Evolutionary conservation across 1,140 invertebrate species (phyloP).

Genomic region (Bilobella aurantiaca): DNA sequence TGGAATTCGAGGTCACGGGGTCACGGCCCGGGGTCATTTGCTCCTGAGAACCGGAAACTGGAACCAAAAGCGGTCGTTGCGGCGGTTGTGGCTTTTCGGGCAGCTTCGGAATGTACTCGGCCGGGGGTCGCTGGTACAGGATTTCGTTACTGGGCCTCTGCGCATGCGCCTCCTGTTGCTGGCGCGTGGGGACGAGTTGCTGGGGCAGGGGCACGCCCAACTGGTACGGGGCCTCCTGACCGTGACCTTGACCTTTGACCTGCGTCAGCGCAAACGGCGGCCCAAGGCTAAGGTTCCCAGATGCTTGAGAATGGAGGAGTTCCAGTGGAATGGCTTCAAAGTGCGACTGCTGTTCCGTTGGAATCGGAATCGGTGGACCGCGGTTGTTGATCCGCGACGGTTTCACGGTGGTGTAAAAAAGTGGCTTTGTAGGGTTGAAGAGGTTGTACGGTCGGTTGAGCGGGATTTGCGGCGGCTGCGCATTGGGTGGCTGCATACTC

Average conservation of each 20-base stretch:
- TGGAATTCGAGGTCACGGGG: constrained; percentile 14
- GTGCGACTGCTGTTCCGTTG: background rate
- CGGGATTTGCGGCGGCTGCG: constrained; percentile 14
- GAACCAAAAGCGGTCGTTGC: background rate
- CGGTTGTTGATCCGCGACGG: constrained; percentile 70
- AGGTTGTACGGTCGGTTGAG: constrained; percentile 26
- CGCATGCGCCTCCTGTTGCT: background rate
- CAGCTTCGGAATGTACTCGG: background rate
- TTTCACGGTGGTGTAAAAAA: constrained; percentile 36
- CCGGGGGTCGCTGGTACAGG: background rate
- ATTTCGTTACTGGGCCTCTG: no score
- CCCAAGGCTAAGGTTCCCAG: constrained; percentile 21
- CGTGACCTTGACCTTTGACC: constrained; percentile 41
- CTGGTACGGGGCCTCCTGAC: constrained; percentile 43
- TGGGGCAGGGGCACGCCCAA: background rate
- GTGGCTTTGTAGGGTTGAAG: constrained; percentile 42
- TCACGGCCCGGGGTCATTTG: background rate
- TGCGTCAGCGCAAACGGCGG: constrained; percentile 28
- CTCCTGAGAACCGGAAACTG: background rate
- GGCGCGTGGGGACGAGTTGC: background rate
- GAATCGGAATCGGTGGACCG: constrained; percentile 65
- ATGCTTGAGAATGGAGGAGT: constrained; percentile 1
- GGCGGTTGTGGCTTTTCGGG: background rate
- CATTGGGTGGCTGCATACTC: constrained; percentile 38
- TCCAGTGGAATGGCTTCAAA: constrained; percentile 34